Percentiles rank a stretch among this genome's conserved stretches.
These are phyloP conservation scores for Drosophila dunni DNA, from an alignment of 1,140 invertebrate species.

Conservation along the genomic window DNA sequence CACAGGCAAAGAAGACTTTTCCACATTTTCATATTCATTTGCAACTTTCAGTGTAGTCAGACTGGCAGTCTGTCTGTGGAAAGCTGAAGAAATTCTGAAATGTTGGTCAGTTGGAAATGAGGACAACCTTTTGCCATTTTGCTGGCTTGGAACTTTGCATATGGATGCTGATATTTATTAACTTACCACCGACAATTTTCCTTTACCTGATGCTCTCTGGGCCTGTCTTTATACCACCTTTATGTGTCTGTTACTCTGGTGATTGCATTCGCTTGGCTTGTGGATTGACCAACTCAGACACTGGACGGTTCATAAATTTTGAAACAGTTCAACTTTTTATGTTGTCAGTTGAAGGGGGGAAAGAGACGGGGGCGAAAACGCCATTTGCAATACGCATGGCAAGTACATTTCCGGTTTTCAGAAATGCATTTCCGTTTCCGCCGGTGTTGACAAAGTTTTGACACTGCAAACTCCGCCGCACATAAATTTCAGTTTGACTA, in stretches of 20 bases:
- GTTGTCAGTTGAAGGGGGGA: neutral
- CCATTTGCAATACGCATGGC: slow-evolving; percentile 72
- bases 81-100: slow-evolving; percentile 28
- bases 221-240: neutral
- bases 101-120: neutral
- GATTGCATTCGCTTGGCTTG: neutral
- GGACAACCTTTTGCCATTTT: slow-evolving; percentile 10
- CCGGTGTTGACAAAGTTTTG: slow-evolving; percentile 33
- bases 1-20: slow-evolving; percentile 21
- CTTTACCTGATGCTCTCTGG: neutral
- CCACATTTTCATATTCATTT: slow-evolving; percentile 34
- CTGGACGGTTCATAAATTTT: slow-evolving; percentile 31
- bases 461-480: slow-evolving; percentile 38
- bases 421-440: slow-evolving; percentile 79
- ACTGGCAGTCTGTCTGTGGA: slow-evolving; percentile 3
- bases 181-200: slow-evolving; percentile 2
- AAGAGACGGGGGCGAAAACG: slow-evolving; percentile 9
- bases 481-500: slow-evolving; percentile 75
- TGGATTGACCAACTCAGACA: neutral
- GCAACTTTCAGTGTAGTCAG: slow-evolving; percentile 17
- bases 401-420: slow-evolving; percentile 77
- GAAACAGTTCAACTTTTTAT: slow-evolving; percentile 15
- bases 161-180: slow-evolving; percentile 32
- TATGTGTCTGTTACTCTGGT: slow-evolving; percentile 5
- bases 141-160: slow-evolving; percentile 14